Conservation (phyloP, 92 coral and sea anemone genomes). For the Metridium senile region DNA sequence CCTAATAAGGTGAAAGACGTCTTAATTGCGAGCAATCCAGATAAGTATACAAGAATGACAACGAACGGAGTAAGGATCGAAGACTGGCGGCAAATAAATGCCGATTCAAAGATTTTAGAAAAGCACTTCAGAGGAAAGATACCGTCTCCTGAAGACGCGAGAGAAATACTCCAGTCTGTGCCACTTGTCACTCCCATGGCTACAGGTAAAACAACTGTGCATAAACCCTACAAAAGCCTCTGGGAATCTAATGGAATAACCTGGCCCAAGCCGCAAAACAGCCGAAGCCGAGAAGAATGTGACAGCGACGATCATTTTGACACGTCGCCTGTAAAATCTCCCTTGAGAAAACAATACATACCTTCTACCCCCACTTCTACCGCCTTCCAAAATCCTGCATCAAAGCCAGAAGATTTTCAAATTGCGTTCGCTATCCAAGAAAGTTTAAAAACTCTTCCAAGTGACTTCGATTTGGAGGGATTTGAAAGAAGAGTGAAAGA, state of each 20-base stretch:
- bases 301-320: slow-evolving; percentile 3
- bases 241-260: slow-evolving; percentile 41
- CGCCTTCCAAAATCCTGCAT: background rate
- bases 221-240: slow-evolving; percentile 35
- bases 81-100: slow-evolving; percentile 44
- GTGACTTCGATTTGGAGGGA: slow-evolving; percentile 20
- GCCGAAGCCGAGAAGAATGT: background rate
- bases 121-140: slow-evolving; percentile 35
- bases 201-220: slow-evolving; percentile 40
- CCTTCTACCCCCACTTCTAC: too few relatives aligned
- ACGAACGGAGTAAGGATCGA: too few relatives aligned
- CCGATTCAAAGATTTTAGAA: slow-evolving; percentile 29
- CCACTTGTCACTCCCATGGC: slow-evolving; percentile 13
- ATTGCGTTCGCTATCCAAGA: slow-evolving; percentile 39
- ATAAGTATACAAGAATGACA: slow-evolving; percentile 40
- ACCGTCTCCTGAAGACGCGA: slow-evolving; percentile 37
- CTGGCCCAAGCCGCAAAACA: slow-evolving; percentile 30
- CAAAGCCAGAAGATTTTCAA: slow-evolving; percentile 28
- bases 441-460: slow-evolving; percentile 28
- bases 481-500: slow-evolving; percentile 20
- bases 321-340: slow-evolving; percentile 30
- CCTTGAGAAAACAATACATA: slow-evolving; percentile 16
- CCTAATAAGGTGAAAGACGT: too few relatives aligned
- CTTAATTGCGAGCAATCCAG: slow-evolving; percentile 48
- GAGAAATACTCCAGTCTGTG: slow-evolving; percentile 23